phyloP scores from a whole-genome alignment of 2,797 vertebrate genomes.

The Rallus crepitans region DNA sequence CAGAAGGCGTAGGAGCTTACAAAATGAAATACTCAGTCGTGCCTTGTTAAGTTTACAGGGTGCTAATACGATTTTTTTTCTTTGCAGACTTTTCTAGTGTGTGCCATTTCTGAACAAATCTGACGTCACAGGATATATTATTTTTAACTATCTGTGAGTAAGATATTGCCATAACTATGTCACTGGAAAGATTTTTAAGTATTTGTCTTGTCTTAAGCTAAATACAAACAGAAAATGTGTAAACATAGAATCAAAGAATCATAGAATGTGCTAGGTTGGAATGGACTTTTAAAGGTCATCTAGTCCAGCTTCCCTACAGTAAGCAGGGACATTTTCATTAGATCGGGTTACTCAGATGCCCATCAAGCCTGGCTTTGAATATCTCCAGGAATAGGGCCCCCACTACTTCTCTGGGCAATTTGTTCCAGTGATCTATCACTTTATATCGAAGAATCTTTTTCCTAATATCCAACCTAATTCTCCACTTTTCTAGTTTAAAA shows the following conservation, averaged over 20 bases:
- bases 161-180: background rate
- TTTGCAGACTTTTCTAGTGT: background rate
- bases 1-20: background rate
- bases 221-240: background rate
- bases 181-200: background rate
- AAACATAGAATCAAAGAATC: background rate
- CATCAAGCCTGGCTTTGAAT: no score
- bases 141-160: background rate
- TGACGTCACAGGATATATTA: background rate
- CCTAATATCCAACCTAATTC: no score
- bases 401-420: no score
- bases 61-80: background rate
- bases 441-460: no score
- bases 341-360: no score
- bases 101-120: background rate
- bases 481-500: no score
- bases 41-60: background rate
- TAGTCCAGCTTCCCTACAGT: no score
- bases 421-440: no score
- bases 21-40: background rate
- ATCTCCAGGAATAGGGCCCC: no score
- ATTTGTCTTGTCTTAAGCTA: background rate
- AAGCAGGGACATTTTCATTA: no score
- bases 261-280: no score
- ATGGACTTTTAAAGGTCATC: no score